Conservation (phyloP, 2,797 vertebrate species). For the Ataeniobius toweri region DNA sequence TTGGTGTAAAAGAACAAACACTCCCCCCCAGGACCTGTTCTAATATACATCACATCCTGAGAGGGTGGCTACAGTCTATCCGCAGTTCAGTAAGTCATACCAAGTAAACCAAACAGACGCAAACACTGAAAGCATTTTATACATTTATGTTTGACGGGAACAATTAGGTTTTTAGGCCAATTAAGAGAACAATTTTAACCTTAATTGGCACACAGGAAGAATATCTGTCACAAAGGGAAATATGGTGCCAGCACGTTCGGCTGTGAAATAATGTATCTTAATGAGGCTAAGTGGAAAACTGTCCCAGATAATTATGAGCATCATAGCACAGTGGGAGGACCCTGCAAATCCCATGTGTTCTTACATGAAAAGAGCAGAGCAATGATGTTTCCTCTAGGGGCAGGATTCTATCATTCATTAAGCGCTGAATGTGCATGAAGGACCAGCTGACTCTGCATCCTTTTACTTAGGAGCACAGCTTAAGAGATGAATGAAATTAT, state of each 20-base stretch:
- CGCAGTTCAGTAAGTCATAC: slow-evolving; percentile 11
- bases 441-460: slow-evolving; percentile 46
- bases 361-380: slow-evolving; percentile 32
- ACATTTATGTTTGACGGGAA: neutral
- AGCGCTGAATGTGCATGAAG: slow-evolving; percentile 21
- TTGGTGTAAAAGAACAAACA: slow-evolving; percentile 57
- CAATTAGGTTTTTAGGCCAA: neutral
- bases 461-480: slow-evolving; percentile 12
- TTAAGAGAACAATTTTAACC: slow-evolving; percentile 7
- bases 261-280: slow-evolving; percentile 37
- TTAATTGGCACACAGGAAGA: slow-evolving; percentile 42
- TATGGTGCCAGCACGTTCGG: slow-evolving; percentile 28
- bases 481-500: slow-evolving; percentile 3
- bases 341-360: slow-evolving; percentile 8
- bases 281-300: slow-evolving; percentile 43
- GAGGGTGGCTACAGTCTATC: slow-evolving; percentile 11
- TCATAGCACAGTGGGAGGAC: slow-evolving; percentile 31
- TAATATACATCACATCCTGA: slow-evolving; percentile 64
- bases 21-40: slow-evolving; percentile 40
- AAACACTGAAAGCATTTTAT: neutral
- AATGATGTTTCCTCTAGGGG: slow-evolving; percentile 47
- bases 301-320: slow-evolving; percentile 40
- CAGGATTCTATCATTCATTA: slow-evolving; percentile 18
- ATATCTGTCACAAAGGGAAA: slow-evolving; percentile 15
- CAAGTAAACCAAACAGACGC: neutral